phyloP scores from a whole-genome alignment of 2,113 vertebrate species.

The Menura novaehollandiae region DNA sequence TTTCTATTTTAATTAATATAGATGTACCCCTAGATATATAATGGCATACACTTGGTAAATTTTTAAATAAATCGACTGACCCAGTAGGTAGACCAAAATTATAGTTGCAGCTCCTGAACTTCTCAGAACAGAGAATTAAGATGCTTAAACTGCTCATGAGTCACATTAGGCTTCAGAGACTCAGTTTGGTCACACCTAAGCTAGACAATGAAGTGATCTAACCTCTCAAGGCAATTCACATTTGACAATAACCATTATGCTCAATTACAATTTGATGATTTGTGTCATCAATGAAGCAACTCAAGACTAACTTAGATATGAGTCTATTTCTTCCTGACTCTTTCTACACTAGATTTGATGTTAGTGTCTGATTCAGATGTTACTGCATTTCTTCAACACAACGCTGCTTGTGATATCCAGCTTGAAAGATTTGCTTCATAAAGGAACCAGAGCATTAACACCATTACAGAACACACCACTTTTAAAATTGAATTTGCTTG shows the following conservation, averaged over 20 bases:
- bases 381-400: not conserved
- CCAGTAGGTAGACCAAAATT: not conserved
- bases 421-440: not conserved
- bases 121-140: not conserved
- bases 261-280: not conserved
- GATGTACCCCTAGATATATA: not conserved
- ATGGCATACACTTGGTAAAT: not conserved
- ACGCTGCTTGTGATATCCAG: not conserved
- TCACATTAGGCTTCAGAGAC: not conserved
- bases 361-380: not conserved
- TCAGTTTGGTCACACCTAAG: not conserved
- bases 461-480: not conserved
- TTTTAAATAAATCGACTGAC: not conserved
- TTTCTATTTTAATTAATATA: not conserved
- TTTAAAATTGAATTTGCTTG: not conserved
- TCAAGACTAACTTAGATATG: not conserved
- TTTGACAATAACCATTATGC: not conserved
- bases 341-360: not conserved
- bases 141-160: not conserved
- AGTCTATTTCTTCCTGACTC: not conserved
- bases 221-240: not conserved
- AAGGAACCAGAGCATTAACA: not conserved
- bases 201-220: not conserved
- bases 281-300: not conserved
- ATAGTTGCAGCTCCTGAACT: not conserved